A percentile compares a stretch with the other conserved stretches of the same genome.
Evolutionary conservation across 2,113 vertebrate species (phyloP).

Genomic region (Chlorodrepanis virens): DNA sequence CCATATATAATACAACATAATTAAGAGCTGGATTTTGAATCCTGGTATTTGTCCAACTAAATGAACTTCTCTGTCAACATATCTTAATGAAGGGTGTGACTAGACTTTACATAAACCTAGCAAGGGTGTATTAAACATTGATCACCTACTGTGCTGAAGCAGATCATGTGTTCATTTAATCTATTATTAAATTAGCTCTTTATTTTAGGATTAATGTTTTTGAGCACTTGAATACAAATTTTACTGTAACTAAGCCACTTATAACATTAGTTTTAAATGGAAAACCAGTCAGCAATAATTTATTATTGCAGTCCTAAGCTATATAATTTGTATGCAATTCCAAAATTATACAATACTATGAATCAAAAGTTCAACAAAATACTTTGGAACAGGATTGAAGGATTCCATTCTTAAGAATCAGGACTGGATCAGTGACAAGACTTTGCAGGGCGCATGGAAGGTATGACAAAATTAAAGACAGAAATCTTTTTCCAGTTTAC

Average conservation of each 20-base stretch:
- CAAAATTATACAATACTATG: not conserved
- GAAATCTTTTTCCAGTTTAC: not conserved
- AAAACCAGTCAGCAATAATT: not conserved
- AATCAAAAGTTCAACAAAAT: not conserved
- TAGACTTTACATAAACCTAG: conserved; percentile 43
- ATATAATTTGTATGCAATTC: not conserved
- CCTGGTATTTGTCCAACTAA: not conserved
- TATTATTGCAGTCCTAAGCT: not conserved
- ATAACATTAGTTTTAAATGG: not conserved
- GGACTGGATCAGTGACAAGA: not conserved
- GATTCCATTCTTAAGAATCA: not conserved
- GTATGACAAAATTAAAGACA: not conserved
- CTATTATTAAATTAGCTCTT: conserved; percentile 12
- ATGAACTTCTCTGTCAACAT: conserved; percentile 16
- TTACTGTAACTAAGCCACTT: not conserved
- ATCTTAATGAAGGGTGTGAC: conserved; percentile 32
- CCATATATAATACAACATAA: not conserved
- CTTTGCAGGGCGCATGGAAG: not conserved
- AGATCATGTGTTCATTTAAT: not conserved
- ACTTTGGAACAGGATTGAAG: not conserved
- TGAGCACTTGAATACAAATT: not conserved
- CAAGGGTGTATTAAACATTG: not conserved
- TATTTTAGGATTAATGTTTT: conserved; percentile 26
- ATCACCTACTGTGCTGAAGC: not conserved
- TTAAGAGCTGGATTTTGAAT: conserved; percentile 11